Evolutionary conservation across 2,113 vertebrate species (phyloP), one percentile per base, ranked within the genome.

Genomic region (Pantherophis guttatus): DNA sequence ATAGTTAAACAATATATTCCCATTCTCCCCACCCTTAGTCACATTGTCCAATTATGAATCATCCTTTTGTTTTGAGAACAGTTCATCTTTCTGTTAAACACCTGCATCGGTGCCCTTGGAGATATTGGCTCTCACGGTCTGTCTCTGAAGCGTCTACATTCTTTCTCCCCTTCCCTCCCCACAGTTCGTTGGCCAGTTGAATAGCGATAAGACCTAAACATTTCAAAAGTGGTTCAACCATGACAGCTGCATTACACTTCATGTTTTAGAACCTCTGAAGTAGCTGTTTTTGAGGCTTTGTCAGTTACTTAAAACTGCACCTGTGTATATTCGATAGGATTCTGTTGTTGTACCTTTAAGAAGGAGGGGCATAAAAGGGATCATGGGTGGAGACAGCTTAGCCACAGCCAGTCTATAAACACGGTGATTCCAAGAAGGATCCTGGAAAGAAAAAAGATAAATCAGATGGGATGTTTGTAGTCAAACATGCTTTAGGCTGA

Each of bases 311-410:
- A 12, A 62, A 23, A 65, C 21, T 39, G 29, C 8, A 33, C 4
- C 12, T 58, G 8, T n/a, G 19, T 59, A 15, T 44, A 17, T 48
- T 85, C 23, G 9, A 29, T 53, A 90, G 0, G 0, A 0, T 5
- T 2, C 0, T 11, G 29, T 8, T 0, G 81, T 87, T 54, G 85
- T 97, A 99, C 99, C 99, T 99, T 99, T 99, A 94, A 99, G 98
- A 48, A 99, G 98, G 12, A 99, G 98, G 26, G 99, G 99, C 97
- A 99, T 98, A 93, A 99, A 99, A 92, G 99, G 99, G 95, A 99
- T 99, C 97, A 99, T 97, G 0, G 99, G 99, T 75, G 99, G 98
- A 62, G 97, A 98, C 92, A 99, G 98, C 96, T 99, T 99, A 95
- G 98, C 97, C 19, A 99, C 98, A 0, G 98, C 97, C 95, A 99